Base-by-base conservation (phyloP, 1,140 invertebrate species). In the Bombus soroeensis region DNA sequence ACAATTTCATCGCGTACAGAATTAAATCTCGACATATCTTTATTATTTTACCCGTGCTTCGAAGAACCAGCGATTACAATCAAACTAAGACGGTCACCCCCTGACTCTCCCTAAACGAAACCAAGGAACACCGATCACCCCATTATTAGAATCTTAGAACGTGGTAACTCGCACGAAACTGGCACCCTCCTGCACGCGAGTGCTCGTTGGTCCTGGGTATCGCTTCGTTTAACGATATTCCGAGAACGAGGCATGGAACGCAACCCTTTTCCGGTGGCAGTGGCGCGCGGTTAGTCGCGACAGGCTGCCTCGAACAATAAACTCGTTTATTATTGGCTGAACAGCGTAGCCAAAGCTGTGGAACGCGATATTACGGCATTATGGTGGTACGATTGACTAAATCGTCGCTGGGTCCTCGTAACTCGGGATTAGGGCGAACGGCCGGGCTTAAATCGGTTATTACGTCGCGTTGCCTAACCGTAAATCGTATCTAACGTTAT, bases 301-400 rank as follows among this genome's bases (percentile, higher is more conserved):
- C 37, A 5, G 62, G 39, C 28, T n/a, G 47, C 34, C n/a, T 39
- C 75, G 68, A 81, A 84, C 81, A 86, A 89, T 90, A 88, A 91
- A 91, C 70, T 91, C 74, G 91, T 91, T 91, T 91, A 91, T 91
- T 91, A 91, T 91, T 88, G 88, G 89, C 86, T 81, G 77, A 88
- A 28, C 47, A 62, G 59, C 57, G 47, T 81, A 71, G 77, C 62
- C 41, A 53, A 62, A 71, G 64, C 47, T 43, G 64, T 57, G 53
- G 71, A 76, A 81, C 85, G 90, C 88, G 83, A 91, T 84, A 91
- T 91, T 91, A 91, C 86, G 88, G 82, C 81, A 82, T 88, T 89
- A 91, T 86, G 83, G 86, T 74, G 73, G 79, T 91, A 91, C 90
- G 90, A 91, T 91, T 91, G 90, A 91, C 90, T 91, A 91, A 91